Evolutionary conservation across 2,888 invertebrate genomes (phyloP), one percentile per base, ranked within the genome.

Genomic region (Hylaea fasciaria): DNA sequence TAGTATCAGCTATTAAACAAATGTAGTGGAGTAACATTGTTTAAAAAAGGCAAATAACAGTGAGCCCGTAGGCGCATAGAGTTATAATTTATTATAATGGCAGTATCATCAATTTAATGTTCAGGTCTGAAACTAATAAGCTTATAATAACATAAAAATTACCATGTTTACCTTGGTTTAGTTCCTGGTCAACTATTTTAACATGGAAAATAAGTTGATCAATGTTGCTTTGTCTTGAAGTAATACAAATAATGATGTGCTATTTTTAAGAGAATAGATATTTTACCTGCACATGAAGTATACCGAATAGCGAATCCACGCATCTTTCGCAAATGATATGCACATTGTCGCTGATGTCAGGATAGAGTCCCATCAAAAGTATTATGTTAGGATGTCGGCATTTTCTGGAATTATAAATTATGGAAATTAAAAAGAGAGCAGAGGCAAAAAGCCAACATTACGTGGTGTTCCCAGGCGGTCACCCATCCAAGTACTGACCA

Each of bases 321-420:
- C 91, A 91, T 65, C 88, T 82, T 72, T 93, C 93, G 70, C 93
- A 90, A 17, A 93, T 87, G 0, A 93, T 78, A 48, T 93, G 85
- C 16, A 91, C 79, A 57, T 87, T 82, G 57, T 81, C 78, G 50
- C 85, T 80, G 0, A 82, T 74, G 62, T 92, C 91, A 4, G 88
- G 86, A 67, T 85, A 90, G 2, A 93, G 71, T 9, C 93, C 93
- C 93, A 93, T 93, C 45, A 93, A 73, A 44, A 92, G 85, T 59
- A 92, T 85, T 64, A 93, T 89, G 69, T 92, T 92, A 5, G 92
- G 91, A 67, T 93, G 93, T 63, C 92, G 91, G 74, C 88, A 91
- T 80, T 92, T 91, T 76, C 93, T 93, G 78, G 43, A 61, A 65
- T 14, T 32, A 41, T 13, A 53, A 28, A n/a, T n/a, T n/a, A n/a